phyloP scores from a whole-genome alignment of 2,888 invertebrate species.

The Oligia strigilis region DNA sequence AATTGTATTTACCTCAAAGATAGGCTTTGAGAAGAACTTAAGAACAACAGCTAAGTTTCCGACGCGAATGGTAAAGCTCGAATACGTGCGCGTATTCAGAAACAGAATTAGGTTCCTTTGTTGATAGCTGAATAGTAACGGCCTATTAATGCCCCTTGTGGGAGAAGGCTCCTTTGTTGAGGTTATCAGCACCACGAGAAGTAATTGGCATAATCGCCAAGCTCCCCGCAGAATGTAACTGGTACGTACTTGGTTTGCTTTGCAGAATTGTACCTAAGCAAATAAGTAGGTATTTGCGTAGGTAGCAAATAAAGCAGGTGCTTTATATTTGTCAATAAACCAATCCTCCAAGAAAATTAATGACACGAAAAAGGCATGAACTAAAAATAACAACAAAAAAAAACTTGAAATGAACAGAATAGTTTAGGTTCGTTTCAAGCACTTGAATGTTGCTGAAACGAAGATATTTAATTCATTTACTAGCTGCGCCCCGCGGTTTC shows the following conservation, averaged over 20 bases:
- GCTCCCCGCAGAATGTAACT: conserved; percentile 43
- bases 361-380: neutral
- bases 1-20: conserved; percentile 27
- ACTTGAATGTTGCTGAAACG: neutral
- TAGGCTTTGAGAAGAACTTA: conserved; percentile 8
- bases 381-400: neutral
- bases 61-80: conserved; percentile 44
- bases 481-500: too few relatives aligned
- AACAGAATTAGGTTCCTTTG: conserved; percentile 59
- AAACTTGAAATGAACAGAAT: neutral
- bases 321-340: too few relatives aligned
- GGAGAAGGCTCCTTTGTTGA: conserved; percentile 54
- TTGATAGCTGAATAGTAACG: conserved; percentile 64
- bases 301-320: too few relatives aligned
- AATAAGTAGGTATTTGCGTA: too few relatives aligned
- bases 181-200: conserved; percentile 61
- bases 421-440: neutral
- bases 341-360: neutral
- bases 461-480: neutral
- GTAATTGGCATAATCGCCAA: conserved; percentile 56
- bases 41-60: conserved; percentile 44
- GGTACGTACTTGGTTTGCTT: conserved; percentile 20
- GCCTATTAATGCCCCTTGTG: conserved; percentile 56
- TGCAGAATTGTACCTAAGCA: neutral
- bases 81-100: conserved; percentile 54